Conservation (phyloP, 2,797 vertebrate species). For the Dromococcyx pavoninus region DNA sequence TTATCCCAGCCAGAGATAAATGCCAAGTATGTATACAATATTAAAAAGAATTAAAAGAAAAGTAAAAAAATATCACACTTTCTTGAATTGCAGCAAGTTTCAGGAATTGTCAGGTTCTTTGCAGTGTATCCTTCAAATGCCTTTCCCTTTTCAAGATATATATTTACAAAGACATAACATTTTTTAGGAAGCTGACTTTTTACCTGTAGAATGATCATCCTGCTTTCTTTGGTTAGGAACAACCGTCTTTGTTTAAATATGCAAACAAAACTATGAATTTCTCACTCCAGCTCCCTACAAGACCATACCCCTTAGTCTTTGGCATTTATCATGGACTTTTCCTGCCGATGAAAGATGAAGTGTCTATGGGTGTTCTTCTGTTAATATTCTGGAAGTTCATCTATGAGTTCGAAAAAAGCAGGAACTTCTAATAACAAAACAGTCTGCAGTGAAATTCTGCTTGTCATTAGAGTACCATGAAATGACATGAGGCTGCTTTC, state of each 20-base stretch:
- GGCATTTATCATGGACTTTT: not conserved
- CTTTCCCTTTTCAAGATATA: not conserved
- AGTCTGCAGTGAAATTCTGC: not conserved
- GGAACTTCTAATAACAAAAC: not conserved
- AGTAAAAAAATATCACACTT: fast-evolving
- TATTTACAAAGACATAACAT: not conserved
- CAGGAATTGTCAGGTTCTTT: not conserved
- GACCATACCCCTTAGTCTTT: not conserved
- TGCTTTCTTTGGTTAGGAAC: not conserved
- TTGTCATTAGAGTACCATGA: not conserved
- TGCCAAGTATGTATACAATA: not conserved
- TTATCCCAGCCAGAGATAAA: not conserved
- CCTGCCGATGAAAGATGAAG: not conserved
- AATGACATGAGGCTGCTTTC: not conserved
- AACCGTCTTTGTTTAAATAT: not conserved
- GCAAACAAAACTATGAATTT: not conserved
- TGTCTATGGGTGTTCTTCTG: not conserved
- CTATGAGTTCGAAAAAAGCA: not conserved
- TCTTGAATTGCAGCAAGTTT: not conserved
- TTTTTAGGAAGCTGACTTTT: not conserved
- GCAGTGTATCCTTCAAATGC: not conserved
- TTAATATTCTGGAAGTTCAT: not conserved
- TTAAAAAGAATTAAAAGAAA: not conserved
- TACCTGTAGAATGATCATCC: not conserved
- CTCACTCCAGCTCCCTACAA: not conserved